Evolutionary conservation across 1,140 invertebrate species (phyloP).

Genomic region (Tetraneura akinire): DNA sequence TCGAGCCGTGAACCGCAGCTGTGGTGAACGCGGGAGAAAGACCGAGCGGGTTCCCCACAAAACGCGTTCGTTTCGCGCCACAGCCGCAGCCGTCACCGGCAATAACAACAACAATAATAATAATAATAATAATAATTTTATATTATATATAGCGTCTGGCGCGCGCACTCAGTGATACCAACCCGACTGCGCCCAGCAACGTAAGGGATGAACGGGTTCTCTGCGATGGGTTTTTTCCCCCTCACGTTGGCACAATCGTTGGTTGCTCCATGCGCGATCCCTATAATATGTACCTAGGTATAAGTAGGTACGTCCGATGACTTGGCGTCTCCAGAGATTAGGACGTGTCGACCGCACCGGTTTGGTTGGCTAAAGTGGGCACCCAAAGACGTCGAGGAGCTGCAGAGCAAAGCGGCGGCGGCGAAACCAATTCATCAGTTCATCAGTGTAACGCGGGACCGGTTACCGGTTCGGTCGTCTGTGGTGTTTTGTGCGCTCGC

Average conservation of each 20-base stretch:
- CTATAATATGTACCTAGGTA: neutral
- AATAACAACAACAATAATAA: too few species aligned
- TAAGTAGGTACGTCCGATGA: neutral
- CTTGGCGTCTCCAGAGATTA: too few species aligned
- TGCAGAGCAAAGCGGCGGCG: neutral
- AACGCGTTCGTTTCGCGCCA: neutral
- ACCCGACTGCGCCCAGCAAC: neutral
- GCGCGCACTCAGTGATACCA: neutral
- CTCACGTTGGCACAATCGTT: neutral
- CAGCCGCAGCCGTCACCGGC: too few species aligned
- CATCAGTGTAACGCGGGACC: conserved; percentile 23
- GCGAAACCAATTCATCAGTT: neutral
- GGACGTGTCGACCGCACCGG: too few species aligned
- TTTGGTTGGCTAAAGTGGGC: conserved; percentile 1
- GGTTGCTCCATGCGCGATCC: neutral
- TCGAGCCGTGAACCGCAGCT: neutral
- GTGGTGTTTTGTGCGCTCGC: neutral
- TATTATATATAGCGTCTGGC: too few species aligned
- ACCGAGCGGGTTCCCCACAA: conserved; percentile 5
- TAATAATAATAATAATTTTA: too few species aligned
- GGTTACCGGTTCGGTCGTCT: neutral
- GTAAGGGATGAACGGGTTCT: neutral
- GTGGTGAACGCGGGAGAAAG: neutral
- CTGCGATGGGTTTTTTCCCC: neutral
- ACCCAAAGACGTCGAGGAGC: neutral